Evolutionary conservation across 2,888 invertebrate genomes (phyloP).

Genomic region (Anthophora plumipes): DNA sequence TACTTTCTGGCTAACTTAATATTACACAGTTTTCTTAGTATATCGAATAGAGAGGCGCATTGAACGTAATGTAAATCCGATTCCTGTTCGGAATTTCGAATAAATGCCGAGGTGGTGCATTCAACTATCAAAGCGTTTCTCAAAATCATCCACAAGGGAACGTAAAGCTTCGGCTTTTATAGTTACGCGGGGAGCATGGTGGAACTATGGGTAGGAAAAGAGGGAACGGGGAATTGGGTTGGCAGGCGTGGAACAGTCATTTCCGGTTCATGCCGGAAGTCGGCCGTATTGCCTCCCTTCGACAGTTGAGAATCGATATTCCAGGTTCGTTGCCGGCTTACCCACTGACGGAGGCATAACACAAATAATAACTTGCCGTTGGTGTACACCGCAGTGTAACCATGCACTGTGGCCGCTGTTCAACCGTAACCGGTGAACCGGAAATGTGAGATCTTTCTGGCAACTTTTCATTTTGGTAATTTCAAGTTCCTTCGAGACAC

Average conservation of each 20-base stretch:
- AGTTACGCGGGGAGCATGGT: slow-evolving; percentile 9
- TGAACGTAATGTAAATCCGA: not conserved
- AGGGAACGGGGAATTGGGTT: slow-evolving; percentile 66
- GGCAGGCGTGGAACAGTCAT: slow-evolving; percentile 79
- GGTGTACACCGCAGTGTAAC: slow-evolving; percentile 21
- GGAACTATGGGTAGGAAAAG: slow-evolving; percentile 18
- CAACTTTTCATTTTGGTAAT: slow-evolving; percentile 27
- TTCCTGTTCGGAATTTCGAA: slow-evolving; percentile 9
- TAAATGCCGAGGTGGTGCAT: not conserved
- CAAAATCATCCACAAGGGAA: slow-evolving; percentile 43
- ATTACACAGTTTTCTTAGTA: not conserved
- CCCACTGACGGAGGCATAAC: slow-evolving; percentile 45
- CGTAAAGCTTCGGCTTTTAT: slow-evolving; percentile 31
- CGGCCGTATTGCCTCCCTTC: slow-evolving; percentile 75
- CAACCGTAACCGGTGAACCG: slow-evolving; percentile 24
- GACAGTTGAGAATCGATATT: slow-evolving; percentile 67
- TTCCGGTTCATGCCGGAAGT: slow-evolving; percentile 78
- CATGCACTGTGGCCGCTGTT: slow-evolving; percentile 5
- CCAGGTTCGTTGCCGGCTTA: slow-evolving; percentile 42
- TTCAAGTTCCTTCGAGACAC: not conserved
- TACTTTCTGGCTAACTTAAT: slow-evolving; percentile 27
- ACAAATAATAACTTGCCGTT: slow-evolving; percentile 56
- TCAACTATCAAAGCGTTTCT: slow-evolving; percentile 38
- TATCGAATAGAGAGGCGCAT: not conserved
- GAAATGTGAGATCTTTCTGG: slow-evolving; percentile 17